Evolutionary conservation across 2,113 vertebrate genomes (phyloP).

Genomic region (Aphelocoma coerulescens): DNA sequence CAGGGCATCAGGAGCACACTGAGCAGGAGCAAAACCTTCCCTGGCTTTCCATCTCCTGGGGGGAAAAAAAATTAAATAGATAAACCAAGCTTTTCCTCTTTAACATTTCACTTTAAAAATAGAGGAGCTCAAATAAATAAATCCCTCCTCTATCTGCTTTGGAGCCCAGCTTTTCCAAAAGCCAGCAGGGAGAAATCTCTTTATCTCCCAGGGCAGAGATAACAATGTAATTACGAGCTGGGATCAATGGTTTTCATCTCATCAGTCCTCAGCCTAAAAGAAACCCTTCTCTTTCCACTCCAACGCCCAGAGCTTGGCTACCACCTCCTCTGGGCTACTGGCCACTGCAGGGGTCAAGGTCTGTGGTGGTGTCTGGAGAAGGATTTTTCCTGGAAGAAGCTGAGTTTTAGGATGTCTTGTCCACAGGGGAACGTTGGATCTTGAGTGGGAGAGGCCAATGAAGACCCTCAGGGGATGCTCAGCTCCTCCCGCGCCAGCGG

Average conservation of each 20-base stretch:
- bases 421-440: neutral
- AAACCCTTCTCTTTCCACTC: neutral
- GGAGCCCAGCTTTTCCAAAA: neutral
- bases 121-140: neutral
- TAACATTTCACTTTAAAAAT: conserved; percentile 10
- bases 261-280: neutral
- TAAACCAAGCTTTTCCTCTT: neutral
- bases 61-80: fast-evolving
- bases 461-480: neutral
- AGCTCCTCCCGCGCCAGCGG: neutral
- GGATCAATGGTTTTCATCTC: conserved; percentile 8
- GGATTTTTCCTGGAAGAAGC: neutral
- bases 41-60: neutral
- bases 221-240: conserved; percentile 17
- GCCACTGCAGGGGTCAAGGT: neutral
- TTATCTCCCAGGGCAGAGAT: neutral
- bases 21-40: neutral
- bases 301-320: neutral
- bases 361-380: neutral
- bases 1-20: fast-evolving
- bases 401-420: neutral
- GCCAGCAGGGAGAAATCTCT: conserved; percentile 14
- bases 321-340: neutral
- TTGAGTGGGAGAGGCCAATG: fast-evolving
- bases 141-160: neutral